A percentile compares a stretch with the other conserved stretches of the same genome.
Conservation (phyloP, 35 echinoderm and acorn worm species). For the Eucidaris tribuloides region DNA sequence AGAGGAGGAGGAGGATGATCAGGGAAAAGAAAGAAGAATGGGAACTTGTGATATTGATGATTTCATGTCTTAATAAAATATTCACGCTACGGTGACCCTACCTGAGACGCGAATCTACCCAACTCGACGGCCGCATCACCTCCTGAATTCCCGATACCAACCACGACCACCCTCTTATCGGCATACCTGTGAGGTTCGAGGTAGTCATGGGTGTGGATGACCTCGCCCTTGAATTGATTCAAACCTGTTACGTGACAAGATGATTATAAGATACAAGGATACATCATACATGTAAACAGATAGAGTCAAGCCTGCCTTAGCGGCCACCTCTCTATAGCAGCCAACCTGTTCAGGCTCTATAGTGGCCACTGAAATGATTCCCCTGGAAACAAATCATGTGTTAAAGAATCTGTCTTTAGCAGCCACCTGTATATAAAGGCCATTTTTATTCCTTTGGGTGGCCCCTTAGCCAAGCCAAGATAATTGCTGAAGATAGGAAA, state of each 20-base stretch:
- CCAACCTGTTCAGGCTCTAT: too few relatives aligned
- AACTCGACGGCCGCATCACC: conserved; percentile 87
- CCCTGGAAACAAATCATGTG: too few relatives aligned
- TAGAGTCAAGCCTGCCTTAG: too few relatives aligned
- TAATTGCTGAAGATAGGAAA: too few relatives aligned
- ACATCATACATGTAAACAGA: too few relatives aligned
- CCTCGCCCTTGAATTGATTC: conserved; percentile 64
- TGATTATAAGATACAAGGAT: too few relatives aligned
- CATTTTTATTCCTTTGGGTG: too few relatives aligned
- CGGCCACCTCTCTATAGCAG: too few relatives aligned
- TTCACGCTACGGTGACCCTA: not conserved
- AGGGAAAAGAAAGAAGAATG: not conserved
- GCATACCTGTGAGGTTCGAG: conserved; percentile 28
- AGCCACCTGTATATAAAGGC: too few relatives aligned
- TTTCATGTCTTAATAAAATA: not conserved
- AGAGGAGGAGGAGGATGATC: not conserved
- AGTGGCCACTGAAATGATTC: too few relatives aligned
- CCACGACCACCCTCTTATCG: conserved; percentile 72
- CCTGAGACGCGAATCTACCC: conserved; percentile 34
- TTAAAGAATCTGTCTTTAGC: too few relatives aligned
- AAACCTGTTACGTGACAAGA: conserved; percentile 11
- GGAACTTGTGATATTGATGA: not conserved
- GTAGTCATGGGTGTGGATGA: conserved; percentile 79
- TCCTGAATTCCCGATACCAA: conserved; percentile 82
- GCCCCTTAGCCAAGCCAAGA: too few relatives aligned